Evolutionary conservation across 30 jellyfish, hydroid and myxozoan genomes (phyloP), one percentile per base, ranked within the genome.

Genomic region (Aurelia sp.): DNA sequence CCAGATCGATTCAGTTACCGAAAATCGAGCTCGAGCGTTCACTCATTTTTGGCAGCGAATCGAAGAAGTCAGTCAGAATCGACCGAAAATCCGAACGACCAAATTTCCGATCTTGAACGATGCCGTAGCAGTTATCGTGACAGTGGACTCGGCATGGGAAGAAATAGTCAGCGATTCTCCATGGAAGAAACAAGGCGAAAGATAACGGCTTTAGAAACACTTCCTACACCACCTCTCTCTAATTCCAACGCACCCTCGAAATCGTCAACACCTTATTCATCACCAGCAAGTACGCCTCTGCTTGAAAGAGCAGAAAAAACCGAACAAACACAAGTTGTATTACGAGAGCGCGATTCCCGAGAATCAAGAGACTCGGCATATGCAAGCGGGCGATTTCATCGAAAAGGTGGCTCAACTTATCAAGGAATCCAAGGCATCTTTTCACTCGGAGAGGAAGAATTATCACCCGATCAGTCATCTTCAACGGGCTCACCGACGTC

Each of bases 291-390:
- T 13, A 67, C 90, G 31, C 90, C 97, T 9, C 64, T 73, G 35
- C 59, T 90, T 16, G 86, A 63, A 60, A 82, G 81, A 48, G 81
- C 74, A 19, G 89, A 86, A 13, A 55, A 50, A 33, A 79, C 31
- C 16, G 82, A 76, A 21, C 40, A 11, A 18, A 6, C 90, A 27
- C 84, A 58, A 18, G 92, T 86, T 27, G 76, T 85, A 23, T 23
- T 89, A 61, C 64, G 91, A 79, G 88, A 76, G 30, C 84, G 96
- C 12, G 91, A 92, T 5, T 72, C 82, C 4, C 91, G 96, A 4
- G 91, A 80, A 47, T 72, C 88, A n/a, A 48, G 97, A 44, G 98
- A 87, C 55, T 86, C 97, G 11, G 98, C 98, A 4, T 92, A 92
- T 70, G 95, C 89, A 15, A 92, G 98, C 66, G 97, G 98, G n/a